A percentile compares a stretch with the other conserved stretches of the same genome.
phyloP scores from a whole-genome alignment of 2,888 invertebrate species.

The Acanthosoma haemorrhoidale region DNA sequence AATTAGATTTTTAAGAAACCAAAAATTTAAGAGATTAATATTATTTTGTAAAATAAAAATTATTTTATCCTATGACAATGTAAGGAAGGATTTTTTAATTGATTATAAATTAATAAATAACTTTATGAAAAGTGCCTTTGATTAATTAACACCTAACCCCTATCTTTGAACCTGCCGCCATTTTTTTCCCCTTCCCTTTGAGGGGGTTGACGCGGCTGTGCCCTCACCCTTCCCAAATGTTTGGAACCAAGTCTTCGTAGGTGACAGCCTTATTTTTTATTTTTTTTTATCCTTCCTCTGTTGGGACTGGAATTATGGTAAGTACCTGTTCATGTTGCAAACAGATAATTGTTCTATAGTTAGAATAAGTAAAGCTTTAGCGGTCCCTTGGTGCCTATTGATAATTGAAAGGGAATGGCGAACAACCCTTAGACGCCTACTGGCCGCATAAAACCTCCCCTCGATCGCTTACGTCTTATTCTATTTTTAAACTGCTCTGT shows the following conservation, averaged over 20 bases:
- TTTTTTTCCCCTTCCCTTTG: background rate
- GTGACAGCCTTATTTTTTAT: background rate
- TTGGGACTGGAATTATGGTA: background rate
- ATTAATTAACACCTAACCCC: too few relatives aligned
- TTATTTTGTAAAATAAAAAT: slow-evolving; percentile 38
- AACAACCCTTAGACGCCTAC: background rate
- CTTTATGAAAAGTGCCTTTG: slow-evolving; percentile 11
- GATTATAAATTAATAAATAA: slow-evolving; percentile 30
- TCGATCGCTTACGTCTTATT: too few relatives aligned
- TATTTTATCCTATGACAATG: slow-evolving; percentile 29
- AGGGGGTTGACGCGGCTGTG: background rate
- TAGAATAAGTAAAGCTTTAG: too few relatives aligned
- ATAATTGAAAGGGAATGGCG: background rate
- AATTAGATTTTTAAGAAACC: slow-evolving; percentile 37
- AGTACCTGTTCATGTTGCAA: background rate
- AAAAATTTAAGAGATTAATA: slow-evolving; percentile 36
- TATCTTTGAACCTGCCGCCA: too few relatives aligned
- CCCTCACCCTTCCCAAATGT: background rate
- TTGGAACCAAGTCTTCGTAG: background rate
- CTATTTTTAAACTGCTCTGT: too few relatives aligned
- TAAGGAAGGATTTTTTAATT: slow-evolving; percentile 28
- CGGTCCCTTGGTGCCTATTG: too few relatives aligned
- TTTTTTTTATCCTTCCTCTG: background rate
- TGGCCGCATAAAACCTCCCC: slow-evolving; percentile 25
- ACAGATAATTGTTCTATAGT: too few relatives aligned